Conservation (phyloP, 2,113 vertebrate genomes). For the Crotalus viridis region DNA sequence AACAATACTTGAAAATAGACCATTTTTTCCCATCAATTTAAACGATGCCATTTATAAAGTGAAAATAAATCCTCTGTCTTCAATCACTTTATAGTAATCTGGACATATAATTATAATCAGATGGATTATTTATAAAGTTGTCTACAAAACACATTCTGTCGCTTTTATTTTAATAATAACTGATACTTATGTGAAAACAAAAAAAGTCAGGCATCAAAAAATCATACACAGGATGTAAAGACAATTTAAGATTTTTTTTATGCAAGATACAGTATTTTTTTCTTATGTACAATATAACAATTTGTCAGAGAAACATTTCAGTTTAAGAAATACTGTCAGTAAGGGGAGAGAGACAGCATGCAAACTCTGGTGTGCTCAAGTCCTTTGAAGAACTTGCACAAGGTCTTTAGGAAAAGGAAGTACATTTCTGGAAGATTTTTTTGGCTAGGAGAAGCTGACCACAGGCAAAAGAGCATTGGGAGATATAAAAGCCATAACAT, state of each 20-base stretch:
- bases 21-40: background rate
- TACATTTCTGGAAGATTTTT: background rate
- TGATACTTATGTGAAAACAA: background rate
- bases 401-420: background rate
- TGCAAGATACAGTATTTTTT: background rate
- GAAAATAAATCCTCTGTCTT: background rate
- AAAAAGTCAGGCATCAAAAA: background rate
- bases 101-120: background rate
- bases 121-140: background rate
- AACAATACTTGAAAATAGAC: background rate
- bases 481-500: background rate
- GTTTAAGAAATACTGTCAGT: background rate
- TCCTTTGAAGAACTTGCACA: background rate
- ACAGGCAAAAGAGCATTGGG: background rate
- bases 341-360: background rate
- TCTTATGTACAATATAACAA: background rate
- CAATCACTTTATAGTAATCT: background rate
- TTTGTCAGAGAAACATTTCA: background rate
- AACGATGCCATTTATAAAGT: background rate
- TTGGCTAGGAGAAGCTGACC: background rate
- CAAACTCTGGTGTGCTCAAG: background rate
- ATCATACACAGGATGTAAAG: too few relatives aligned
- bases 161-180: background rate
- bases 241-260: background rate
- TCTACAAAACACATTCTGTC: background rate